Evolutionary conservation across 2,797 vertebrate species (phyloP).

Genomic region (Prunella strophiata): DNA sequence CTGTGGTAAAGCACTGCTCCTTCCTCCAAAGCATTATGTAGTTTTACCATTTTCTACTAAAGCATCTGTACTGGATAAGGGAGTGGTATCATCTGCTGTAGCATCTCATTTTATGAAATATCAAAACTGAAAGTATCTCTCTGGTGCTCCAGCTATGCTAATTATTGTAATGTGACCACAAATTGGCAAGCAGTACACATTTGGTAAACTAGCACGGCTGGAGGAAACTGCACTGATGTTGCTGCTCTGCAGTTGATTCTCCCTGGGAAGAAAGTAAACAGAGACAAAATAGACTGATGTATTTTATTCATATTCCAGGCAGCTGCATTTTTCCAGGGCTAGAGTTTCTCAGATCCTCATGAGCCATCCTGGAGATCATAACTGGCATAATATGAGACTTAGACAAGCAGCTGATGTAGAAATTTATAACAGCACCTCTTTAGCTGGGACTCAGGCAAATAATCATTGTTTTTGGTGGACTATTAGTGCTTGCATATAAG

Average conservation of each 20-base stretch:
- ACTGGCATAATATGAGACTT: background rate
- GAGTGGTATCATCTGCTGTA: background rate
- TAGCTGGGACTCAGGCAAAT: background rate
- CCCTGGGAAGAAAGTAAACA: background rate
- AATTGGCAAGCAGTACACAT: background rate
- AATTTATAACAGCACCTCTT: background rate
- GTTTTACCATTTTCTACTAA: background rate
- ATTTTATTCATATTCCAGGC: background rate
- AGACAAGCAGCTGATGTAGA: background rate
- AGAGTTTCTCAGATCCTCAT: background rate
- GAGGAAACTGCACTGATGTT: background rate
- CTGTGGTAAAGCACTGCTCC: background rate
- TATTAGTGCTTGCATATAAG: background rate
- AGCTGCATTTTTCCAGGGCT: background rate
- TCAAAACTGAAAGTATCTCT: background rate
- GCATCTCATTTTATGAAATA: background rate
- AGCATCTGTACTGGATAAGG: background rate
- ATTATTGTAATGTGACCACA: background rate
- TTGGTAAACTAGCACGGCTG: background rate
- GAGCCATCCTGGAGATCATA: background rate
- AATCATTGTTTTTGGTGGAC: background rate
- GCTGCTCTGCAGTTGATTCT: background rate
- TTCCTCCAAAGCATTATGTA: fast-evolving
- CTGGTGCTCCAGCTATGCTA: background rate
- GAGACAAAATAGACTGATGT: background rate